These are phyloP conservation scores for Xylocampa areola DNA, from an alignment of 2,888 invertebrate genomes.

Conservation along the genomic window DNA sequence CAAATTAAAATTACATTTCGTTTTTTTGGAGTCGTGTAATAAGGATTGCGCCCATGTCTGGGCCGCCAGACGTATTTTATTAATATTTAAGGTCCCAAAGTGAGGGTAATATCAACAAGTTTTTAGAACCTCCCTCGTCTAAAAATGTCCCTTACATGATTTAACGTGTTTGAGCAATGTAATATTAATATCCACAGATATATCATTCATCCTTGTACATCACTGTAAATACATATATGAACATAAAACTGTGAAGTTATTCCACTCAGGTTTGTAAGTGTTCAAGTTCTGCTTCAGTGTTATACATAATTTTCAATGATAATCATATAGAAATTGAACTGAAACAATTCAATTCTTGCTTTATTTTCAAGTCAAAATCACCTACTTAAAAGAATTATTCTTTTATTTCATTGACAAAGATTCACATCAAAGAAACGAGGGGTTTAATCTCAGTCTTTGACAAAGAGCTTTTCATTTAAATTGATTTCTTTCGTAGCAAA, in stretches of 20 bases:
- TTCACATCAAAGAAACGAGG: constrained; percentile 5
- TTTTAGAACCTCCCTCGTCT: constrained; percentile 15
- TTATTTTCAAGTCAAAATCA: constrained; percentile 12
- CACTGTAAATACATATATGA: constrained; percentile 2
- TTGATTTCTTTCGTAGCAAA: constrained; percentile 11
- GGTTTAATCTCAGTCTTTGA: constrained; percentile 15
- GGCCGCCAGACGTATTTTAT: constrained; percentile 42
- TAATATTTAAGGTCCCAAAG: constrained; percentile 31
- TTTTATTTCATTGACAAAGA: constrained; percentile 16
- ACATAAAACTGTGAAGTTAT: constrained; percentile 23
- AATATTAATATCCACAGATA: constrained; percentile 38
- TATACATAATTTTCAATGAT: constrained; percentile 34
- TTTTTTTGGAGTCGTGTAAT: too few species aligned
- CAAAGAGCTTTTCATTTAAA: constrained; percentile 8
- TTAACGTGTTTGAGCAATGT: constrained; percentile 28
- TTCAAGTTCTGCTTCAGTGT: constrained; percentile 7
- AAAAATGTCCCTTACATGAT: constrained; percentile 28
- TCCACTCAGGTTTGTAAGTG: constrained; percentile 4
- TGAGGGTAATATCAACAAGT: constrained; percentile 14
- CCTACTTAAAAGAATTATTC: neutral
- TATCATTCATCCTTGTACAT: constrained; percentile 20
- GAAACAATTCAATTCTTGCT: constrained; percentile 36
- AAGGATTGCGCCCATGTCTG: too few species aligned
- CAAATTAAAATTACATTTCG: too few species aligned
- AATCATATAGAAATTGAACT: constrained; percentile 30